Conservation (phyloP, 2,888 invertebrate species). For the Dolomedes plantarius region DNA sequence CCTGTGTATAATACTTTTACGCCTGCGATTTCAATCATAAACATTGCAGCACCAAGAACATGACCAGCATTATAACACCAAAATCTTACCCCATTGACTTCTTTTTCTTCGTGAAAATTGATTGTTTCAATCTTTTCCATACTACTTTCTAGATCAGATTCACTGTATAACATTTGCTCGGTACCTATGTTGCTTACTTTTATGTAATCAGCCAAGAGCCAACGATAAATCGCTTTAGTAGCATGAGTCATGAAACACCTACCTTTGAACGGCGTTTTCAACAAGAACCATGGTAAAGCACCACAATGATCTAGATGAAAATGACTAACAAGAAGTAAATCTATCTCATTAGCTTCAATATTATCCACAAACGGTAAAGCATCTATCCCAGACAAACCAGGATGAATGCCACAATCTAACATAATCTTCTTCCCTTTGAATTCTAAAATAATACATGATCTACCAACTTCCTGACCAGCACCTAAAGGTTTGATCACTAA, state of each 20-base stretch:
- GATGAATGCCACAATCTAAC: slow-evolving; percentile 99
- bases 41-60: slow-evolving; percentile 99
- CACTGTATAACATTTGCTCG: slow-evolving; percentile 97
- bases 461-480: slow-evolving; percentile 98
- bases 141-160: slow-evolving; percentile 96
- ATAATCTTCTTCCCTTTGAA: slow-evolving; percentile 99
- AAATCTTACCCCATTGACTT: slow-evolving; percentile 93
- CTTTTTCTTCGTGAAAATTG: slow-evolving; percentile 98
- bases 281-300: slow-evolving; percentile 97
- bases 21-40: slow-evolving; percentile 99
- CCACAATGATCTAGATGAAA: slow-evolving; percentile 99
- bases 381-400: slow-evolving; percentile 93
- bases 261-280: slow-evolving; percentile 97
- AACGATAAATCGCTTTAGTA: slow-evolving; percentile 98
- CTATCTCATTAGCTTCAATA: slow-evolving; percentile 95
- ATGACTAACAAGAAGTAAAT: slow-evolving; percentile 88
- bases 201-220: slow-evolving; percentile 98
- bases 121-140: slow-evolving; percentile 99
- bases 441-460: slow-evolving; percentile 98
- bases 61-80: slow-evolving; percentile 99
- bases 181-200: slow-evolving; percentile 99
- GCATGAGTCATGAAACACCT: slow-evolving; percentile 99
- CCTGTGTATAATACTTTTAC: slow-evolving; percentile 96
- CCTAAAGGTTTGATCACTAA: slow-evolving; percentile 80
- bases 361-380: slow-evolving; percentile 97